Evolutionary conservation across 2,888 invertebrate species (phyloP), one percentile per base, ranked within the genome.

Genomic region (Muscina levida): DNA sequence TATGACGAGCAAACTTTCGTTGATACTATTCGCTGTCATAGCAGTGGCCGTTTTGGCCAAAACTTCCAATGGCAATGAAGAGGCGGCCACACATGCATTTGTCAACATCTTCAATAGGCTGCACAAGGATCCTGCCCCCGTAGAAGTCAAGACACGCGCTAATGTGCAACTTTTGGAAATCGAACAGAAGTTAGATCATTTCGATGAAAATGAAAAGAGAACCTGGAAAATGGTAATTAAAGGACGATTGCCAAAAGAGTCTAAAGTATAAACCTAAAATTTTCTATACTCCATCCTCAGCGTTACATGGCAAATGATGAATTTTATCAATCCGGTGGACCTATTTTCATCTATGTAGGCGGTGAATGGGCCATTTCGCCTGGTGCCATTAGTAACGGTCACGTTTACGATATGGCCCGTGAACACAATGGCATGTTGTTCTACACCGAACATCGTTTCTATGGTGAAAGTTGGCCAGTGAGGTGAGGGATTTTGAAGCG

Each of bases 361-460:
- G 90, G 89, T 3, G 96, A 96, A 90, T 95, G 95, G 92, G 88
- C 90, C 8, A 95, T 95, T 79, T 89, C 90, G 0, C 86, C 92
- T 0, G 91, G 91, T 5, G 93, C 92, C 91, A 88, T 95, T 84
- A 87, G 86, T 17, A 87, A 85, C 0, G 95, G 96, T 0, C 91
- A 94, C 74, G 93, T 94, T 83, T 91, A 92, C 75, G 92, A 94
- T 59, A 90, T 94, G 86, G 95, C 94, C 0, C 84, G 87, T 68
- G 85, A 90, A 19, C 91, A 93, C 81, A 90, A 91, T 1, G 96
- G 94, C 0, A 92, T 93, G 2, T 90, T 95, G 85, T 94, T 95
- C 86, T 94, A 94, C 83, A 93, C 96, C 0, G 97, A 97, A 87
- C 97, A 97, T 88, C 92, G 97, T 83, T 97, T 93, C 87, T 97